A percentile compares a stretch with the other conserved stretches of the same genome.
Evolutionary conservation across 1,140 invertebrate genomes (phyloP).

Genomic region (Teleopsis dalmanni): DNA sequence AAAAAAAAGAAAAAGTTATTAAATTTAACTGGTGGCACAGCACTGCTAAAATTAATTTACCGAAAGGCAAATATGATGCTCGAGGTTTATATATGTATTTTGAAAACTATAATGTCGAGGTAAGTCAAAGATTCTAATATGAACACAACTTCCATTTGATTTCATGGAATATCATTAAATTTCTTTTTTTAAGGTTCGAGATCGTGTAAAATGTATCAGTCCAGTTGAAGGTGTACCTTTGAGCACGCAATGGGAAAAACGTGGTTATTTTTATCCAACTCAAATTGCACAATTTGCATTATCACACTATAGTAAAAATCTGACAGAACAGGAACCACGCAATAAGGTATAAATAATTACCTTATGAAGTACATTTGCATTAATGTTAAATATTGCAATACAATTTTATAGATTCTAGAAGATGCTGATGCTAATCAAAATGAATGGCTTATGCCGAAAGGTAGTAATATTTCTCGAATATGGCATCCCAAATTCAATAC

Average conservation of each 20-base stretch:
- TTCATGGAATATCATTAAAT: too few species aligned
- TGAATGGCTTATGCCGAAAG: conserved; percentile 60
- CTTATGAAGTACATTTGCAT: too few species aligned
- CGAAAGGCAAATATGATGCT: conserved; percentile 80
- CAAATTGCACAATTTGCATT: conserved; percentile 98
- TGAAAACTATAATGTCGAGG: conserved; percentile 96
- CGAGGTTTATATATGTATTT: conserved; percentile 90
- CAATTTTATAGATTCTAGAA: conserved; percentile 51
- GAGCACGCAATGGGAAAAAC: conserved; percentile 89
- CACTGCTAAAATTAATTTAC: conserved; percentile 84
- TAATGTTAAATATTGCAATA: too few species aligned
- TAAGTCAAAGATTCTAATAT: conserved; percentile 26
- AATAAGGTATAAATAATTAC: too few species aligned
- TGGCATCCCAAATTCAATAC: conserved; percentile 51
- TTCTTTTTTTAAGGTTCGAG: conserved; percentile 51
- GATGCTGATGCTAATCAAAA: conserved; percentile 61
- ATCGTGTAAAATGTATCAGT: conserved; percentile 92
- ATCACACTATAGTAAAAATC: conserved; percentile 93
- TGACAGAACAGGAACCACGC: conserved; percentile 69
- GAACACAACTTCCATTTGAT: neutral
- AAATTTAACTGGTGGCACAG: conserved; percentile 91
- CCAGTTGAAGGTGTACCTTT: conserved; percentile 86
- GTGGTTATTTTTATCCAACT: conserved; percentile 94
- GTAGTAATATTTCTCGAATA: conserved; percentile 54
- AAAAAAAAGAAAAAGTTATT: conserved; percentile 42